Evolutionary conservation across 2,888 invertebrate species (phyloP).

Genomic region (Chrysodeixis includens): DNA sequence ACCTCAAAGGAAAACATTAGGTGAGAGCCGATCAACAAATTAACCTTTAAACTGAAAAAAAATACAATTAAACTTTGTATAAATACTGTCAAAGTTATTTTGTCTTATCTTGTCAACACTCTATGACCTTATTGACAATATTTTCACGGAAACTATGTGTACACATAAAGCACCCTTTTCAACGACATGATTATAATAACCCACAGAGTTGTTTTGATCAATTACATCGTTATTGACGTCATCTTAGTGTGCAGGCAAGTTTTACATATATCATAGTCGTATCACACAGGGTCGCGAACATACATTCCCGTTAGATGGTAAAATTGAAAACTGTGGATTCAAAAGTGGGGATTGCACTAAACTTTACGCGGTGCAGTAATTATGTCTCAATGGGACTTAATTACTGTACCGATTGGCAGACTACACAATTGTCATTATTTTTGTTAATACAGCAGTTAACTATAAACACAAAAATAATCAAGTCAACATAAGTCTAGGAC

Average conservation of each 20-base stretch:
- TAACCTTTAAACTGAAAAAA: neutral
- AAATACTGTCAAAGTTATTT: neutral
- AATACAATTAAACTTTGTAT: neutral
- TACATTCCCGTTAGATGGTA: neutral
- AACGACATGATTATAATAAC: constrained; percentile 7
- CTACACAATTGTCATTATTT: neutral
- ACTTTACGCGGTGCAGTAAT: neutral
- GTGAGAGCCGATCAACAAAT: constrained; percentile 13
- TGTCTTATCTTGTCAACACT: neutral
- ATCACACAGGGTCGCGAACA: constrained; percentile 6
- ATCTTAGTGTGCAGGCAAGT: constrained; percentile 11
- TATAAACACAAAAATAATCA: neutral
- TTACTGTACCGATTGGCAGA: neutral
- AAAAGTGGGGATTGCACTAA: neutral
- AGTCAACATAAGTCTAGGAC: neutral
- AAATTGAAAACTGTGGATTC: neutral
- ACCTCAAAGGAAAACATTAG: constrained; percentile 12
- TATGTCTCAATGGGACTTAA: no score
- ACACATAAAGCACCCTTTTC: neutral
- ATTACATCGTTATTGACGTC: constrained; percentile 12
- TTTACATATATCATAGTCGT: neutral
- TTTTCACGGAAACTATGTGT: neutral
- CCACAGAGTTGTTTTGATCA: constrained; percentile 5
- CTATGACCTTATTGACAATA: constrained; percentile 5
- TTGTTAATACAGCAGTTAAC: neutral